Conservation (phyloP, 2,113 vertebrate genomes). For the Sisor rabdophorus region DNA sequence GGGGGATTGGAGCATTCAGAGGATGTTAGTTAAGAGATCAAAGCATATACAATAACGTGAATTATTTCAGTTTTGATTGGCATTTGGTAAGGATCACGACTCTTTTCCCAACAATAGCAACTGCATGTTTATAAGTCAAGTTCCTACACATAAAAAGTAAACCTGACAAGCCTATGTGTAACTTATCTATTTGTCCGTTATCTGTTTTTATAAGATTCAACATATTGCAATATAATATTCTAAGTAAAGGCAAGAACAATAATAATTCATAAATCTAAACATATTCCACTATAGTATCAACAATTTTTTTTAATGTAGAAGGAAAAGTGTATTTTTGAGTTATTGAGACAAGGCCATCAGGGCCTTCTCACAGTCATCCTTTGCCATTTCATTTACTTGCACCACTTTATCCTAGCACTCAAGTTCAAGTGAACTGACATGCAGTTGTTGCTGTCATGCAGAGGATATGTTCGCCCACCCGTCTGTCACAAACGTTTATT, state of each 20-base stretch:
- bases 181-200: background rate
- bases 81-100: background rate
- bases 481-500: constrained; percentile 71
- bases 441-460: constrained; percentile 66
- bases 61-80: background rate
- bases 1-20: background rate
- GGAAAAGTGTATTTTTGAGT: constrained; percentile 9
- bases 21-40: background rate
- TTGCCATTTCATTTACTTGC: constrained; percentile 58
- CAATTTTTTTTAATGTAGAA: background rate
- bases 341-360: background rate
- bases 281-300: background rate
- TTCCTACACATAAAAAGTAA: background rate
- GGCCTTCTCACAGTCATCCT: constrained; percentile 13
- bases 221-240: background rate
- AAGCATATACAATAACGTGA: background rate
- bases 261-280: constrained; percentile 5
- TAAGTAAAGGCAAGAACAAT: background rate
- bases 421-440: constrained; percentile 59
- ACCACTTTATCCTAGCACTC: constrained; percentile 63
- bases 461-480: constrained; percentile 71
- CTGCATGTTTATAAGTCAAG: background rate
- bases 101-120: background rate
- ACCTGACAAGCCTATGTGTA: background rate
- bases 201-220: background rate